Percentiles rank a stretch among this genome's conserved stretches.
Conservation (phyloP, 2,888 invertebrate genomes). For the Chloroclystis v-ata region DNA sequence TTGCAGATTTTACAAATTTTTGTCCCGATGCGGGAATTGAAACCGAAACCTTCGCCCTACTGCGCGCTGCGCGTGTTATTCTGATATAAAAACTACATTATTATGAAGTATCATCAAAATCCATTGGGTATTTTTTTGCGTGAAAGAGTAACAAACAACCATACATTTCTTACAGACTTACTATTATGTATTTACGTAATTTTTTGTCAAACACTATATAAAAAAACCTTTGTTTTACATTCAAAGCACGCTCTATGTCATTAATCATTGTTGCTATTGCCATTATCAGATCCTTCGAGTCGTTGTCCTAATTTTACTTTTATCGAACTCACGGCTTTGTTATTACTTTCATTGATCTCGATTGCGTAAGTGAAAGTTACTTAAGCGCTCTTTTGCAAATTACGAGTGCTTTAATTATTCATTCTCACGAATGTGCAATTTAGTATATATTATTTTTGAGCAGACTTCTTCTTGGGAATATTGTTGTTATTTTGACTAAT, state of each 20-base stretch:
- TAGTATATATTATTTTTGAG: background rate
- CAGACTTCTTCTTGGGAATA: background rate
- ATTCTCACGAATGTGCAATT: too few relatives aligned
- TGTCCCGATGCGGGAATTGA: too few relatives aligned
- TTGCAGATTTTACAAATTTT: too few relatives aligned
- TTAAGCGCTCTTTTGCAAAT: conserved; percentile 5
- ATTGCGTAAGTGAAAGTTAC: conserved; percentile 27
- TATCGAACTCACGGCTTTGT: conserved; percentile 11
- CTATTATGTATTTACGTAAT: too few relatives aligned
- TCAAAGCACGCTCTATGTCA: background rate
- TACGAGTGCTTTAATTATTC: conserved; percentile 5
- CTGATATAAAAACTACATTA: too few relatives aligned
- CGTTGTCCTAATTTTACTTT: conserved; percentile 22
- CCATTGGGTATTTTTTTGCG: too few relatives aligned
- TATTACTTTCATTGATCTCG: conserved; percentile 25
- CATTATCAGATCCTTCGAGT: conserved; percentile 20
- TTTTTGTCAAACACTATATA: too few relatives aligned
- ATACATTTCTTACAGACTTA: too few relatives aligned
- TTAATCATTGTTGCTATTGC: background rate
- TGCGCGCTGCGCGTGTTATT: too few relatives aligned
- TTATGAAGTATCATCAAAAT: too few relatives aligned
- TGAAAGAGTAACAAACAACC: too few relatives aligned
- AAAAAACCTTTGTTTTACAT: background rate
- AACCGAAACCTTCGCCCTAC: too few relatives aligned
- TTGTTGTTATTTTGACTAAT: background rate